Percentiles rank a stretch among this genome's conserved stretches.
Evolutionary conservation across 2,888 invertebrate genomes (phyloP).

Genomic region (Nomada goodeniana): DNA sequence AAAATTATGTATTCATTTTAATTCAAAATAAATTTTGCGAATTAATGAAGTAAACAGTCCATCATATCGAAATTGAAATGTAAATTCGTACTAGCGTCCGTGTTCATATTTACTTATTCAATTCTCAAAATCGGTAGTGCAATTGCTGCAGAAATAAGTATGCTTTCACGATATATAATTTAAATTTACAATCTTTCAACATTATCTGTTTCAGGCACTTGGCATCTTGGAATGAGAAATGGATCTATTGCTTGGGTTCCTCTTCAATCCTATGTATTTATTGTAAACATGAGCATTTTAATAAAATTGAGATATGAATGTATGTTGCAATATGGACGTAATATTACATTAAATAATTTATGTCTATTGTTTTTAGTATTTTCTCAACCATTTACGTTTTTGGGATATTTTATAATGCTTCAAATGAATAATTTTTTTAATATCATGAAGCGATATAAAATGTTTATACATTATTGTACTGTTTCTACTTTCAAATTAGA

Average conservation of each 20-base stretch:
- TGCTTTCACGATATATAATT: not conserved
- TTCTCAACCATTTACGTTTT: not conserved
- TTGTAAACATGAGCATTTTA: slow-evolving; percentile 61
- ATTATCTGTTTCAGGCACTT: slow-evolving; percentile 51
- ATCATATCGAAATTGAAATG: not conserved
- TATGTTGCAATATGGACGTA: slow-evolving; percentile 18
- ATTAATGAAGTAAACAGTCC: not conserved
- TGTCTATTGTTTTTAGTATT: not conserved
- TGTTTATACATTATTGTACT: not conserved
- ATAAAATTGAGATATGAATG: slow-evolving; percentile 61
- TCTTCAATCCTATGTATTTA: slow-evolving; percentile 53
- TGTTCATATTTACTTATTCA: not conserved
- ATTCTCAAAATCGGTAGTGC: not conserved
- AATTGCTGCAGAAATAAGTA: not conserved
- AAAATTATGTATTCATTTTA: not conserved
- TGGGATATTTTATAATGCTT: not conserved
- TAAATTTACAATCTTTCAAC: slow-evolving; percentile 35
- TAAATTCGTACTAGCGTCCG: not conserved
- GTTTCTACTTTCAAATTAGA: too few relatives aligned
- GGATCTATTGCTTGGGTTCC: slow-evolving; percentile 46
- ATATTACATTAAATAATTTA: slow-evolving; percentile 27
- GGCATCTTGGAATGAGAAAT: slow-evolving; percentile 31
- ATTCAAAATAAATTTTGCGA: not conserved
- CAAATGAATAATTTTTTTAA: not conserved
- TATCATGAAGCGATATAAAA: not conserved